Base-by-base conservation (phyloP, 1,140 invertebrate species). In the Lasioglossum baleicum region DNA sequence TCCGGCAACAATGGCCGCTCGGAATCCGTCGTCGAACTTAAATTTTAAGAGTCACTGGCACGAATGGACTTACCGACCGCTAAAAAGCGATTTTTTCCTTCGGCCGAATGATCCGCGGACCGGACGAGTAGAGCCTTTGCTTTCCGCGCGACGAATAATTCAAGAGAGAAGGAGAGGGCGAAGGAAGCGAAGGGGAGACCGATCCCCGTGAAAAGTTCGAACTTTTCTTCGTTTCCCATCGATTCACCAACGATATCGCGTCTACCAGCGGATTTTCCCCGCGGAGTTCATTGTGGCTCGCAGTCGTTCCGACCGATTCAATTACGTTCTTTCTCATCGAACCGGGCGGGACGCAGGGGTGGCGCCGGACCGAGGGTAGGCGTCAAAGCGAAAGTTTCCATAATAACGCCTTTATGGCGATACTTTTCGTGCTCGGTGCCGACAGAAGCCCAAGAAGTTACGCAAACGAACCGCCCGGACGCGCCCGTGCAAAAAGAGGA, bases 91-190 rank as follows among this genome's bases (percentile, higher is more conserved):
- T 67, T 75, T 70, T 68, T 65, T 61, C 58, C 42, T 35, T 15
- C 65, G 70, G 31, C 66, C 64, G 70, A 77, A 69, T 63, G 64
- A 44, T 60, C 20, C 64, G 20, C 22, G 58, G 72, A 7, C 26
- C 22, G 44, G 22, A 35, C 40, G 11, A 20, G 56, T 8, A 64
- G 56, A 71, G 56, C 22, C 48, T 53, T 67, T 75, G 60, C 71
- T 20, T 80, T 80, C 72, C 78, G 78, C 78, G 78, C 71, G 78
- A 75, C 79, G 79, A 76, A 81, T 85, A 85, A 85, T 85, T 85
- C 71, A 79, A 85, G 75, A 75, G 26, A 2, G 7, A n/a, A 15
- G 1, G 48, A 15, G 17, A 20, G 17, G 8, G 7, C 6, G 53
- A 31, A 72, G 70, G 15, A 35, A n/a, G 65, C 17, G 69, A 8